These are phyloP conservation scores for Prosapia bicincta DNA, from an alignment of 2,888 invertebrate genomes.

Conservation along the genomic window DNA sequence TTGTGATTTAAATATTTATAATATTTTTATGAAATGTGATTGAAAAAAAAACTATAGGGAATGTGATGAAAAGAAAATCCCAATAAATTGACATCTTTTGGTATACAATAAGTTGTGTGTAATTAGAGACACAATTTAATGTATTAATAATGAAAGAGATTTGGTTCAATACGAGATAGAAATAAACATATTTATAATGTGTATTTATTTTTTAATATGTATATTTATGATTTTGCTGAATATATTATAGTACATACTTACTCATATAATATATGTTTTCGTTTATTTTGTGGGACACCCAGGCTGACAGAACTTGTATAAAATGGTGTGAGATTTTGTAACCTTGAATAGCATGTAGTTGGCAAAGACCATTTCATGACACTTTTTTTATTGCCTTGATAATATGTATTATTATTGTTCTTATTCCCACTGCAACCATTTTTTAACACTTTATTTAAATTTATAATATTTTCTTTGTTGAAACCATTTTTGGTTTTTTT, in stretches of 20 bases:
- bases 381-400: not conserved
- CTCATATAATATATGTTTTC: slow-evolving; percentile 3
- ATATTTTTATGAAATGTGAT: no score
- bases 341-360: not conserved
- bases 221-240: no score
- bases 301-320: slow-evolving; percentile 2
- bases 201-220: not conserved
- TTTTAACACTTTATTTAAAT: not conserved
- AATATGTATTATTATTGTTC: not conserved
- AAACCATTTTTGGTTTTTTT: not conserved
- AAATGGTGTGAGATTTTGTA: not conserved
- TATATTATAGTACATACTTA: not conserved
- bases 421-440: not conserved
- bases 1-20: no score
- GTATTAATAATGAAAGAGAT: no score
- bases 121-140: no score
- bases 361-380: not conserved
- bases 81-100: no score
- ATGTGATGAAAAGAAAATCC: no score
- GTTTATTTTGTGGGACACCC: not conserved
- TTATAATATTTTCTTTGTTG: not conserved
- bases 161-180: no score
- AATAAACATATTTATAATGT: not conserved
- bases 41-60: no score
- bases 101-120: no score